A percentile compares a stretch with the other conserved stretches of the same genome.
Conservation (phyloP, 2,888 invertebrate genomes). For the Caenorhabditis parvicauda region DNA sequence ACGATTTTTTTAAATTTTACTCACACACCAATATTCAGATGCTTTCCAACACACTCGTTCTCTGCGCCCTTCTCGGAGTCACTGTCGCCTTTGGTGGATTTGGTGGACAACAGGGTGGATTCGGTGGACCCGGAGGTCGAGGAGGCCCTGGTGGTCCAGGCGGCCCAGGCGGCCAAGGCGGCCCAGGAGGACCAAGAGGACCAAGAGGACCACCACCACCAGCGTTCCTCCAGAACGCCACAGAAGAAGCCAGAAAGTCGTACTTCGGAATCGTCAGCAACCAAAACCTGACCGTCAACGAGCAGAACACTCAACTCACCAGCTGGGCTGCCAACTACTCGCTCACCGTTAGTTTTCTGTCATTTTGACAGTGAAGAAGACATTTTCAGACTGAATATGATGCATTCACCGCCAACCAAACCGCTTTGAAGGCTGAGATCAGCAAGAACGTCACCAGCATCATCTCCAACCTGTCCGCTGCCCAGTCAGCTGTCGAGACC, state of each 20-base stretch:
- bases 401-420: conserved; percentile 18
- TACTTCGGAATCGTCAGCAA: conserved; percentile 27
- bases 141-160: too few relatives aligned
- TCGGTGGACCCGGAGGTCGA: too few relatives aligned
- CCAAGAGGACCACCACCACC: conserved; percentile 14
- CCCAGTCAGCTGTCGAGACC: conserved; percentile 13
- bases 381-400: conserved; percentile 17
- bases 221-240: conserved; percentile 30
- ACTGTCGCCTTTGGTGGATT: too few relatives aligned
- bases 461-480: conserved; percentile 16
- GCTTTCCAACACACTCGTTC: too few relatives aligned
- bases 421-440: conserved; percentile 12
- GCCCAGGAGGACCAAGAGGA: conserved; percentile 11
- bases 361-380: neutral
- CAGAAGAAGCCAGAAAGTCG: conserved; percentile 14
- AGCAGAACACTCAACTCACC: conserved; percentile 14
- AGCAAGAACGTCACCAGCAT: conserved; percentile 24
- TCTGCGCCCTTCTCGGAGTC: too few relatives aligned
- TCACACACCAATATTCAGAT: too few relatives aligned
- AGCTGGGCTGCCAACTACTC: conserved; percentile 26
- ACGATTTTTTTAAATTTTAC: too few relatives aligned
- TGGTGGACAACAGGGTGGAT: too few relatives aligned
- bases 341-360: too few relatives aligned
- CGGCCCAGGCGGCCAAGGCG: conserved; percentile 12
- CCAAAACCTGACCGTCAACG: conserved; percentile 18